Percentiles rank a stretch among this genome's conserved stretches.
Evolutionary conservation across 2,888 invertebrate species (phyloP).

Genomic region (Halictus ligatus): DNA sequence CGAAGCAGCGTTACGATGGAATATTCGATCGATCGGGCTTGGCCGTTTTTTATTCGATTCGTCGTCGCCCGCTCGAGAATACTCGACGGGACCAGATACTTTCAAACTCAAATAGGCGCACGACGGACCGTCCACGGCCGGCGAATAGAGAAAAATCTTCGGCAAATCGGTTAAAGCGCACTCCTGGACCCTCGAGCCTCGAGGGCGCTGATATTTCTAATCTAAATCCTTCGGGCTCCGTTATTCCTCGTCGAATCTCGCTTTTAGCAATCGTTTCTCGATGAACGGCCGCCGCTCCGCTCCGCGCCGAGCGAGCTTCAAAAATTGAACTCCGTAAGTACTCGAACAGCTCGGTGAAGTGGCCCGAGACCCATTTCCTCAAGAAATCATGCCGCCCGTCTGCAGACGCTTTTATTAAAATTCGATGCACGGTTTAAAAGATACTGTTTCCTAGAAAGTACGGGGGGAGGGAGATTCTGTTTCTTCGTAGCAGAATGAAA

Average conservation of each 20-base stretch:
- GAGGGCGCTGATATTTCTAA: constrained; percentile 10
- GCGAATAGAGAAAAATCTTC: constrained; percentile 3
- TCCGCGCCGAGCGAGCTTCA: not conserved
- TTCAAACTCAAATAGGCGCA: constrained; percentile 1
- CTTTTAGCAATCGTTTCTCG: not conserved
- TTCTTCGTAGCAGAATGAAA: not conserved
- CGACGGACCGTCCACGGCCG: not conserved
- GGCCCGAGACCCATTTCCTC: not conserved
- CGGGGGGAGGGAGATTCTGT: not conserved
- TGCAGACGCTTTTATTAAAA: not conserved
- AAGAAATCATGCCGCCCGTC: not conserved
- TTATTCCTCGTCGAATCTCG: not conserved
- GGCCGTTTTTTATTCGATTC: not conserved
- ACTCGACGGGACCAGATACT: not conserved
- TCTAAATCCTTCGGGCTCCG: not conserved
- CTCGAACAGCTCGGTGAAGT: not conserved
- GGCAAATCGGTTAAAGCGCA: not conserved
- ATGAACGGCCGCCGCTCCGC: not conserved
- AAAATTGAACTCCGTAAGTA: not conserved
- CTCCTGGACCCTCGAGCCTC: not conserved
- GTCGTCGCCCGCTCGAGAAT: not conserved
- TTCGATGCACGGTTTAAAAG: not conserved
- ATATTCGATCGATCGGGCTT: constrained; percentile 4
- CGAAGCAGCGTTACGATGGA: not conserved
- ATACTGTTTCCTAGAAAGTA: not conserved